These are phyloP conservation scores for Napeogenes sylphis DNA, from an alignment of 2,888 invertebrate genomes.

Conservation along the genomic window DNA sequence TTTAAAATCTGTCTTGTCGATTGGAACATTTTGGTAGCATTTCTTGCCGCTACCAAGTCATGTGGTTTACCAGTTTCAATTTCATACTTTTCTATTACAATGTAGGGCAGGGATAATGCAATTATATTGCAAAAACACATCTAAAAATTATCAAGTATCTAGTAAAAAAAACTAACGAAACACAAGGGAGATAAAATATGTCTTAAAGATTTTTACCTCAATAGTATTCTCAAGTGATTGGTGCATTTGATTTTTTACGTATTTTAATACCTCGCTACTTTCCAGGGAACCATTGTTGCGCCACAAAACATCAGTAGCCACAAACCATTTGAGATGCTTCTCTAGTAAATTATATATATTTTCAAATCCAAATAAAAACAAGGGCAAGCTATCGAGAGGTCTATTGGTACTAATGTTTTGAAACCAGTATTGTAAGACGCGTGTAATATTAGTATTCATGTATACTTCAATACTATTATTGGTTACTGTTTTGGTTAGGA, in stretches of 20 bases:
- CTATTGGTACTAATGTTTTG: slow-evolving; percentile 40
- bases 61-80: slow-evolving; percentile 33
- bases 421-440: slow-evolving; percentile 72
- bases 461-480: slow-evolving; percentile 48
- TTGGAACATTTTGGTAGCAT: slow-evolving; percentile 53
- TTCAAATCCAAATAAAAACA: slow-evolving; percentile 56
- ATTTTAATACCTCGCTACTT: slow-evolving; percentile 46
- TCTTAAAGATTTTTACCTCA: slow-evolving; percentile 42
- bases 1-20: slow-evolving; percentile 51
- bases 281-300: slow-evolving; percentile 48
- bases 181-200: too few species aligned
- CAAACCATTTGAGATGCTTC: slow-evolving; percentile 64
- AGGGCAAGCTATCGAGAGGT: slow-evolving; percentile 61
- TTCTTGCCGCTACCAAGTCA: slow-evolving; percentile 32
- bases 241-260: slow-evolving; percentile 36
- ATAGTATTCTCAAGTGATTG: slow-evolving; percentile 42
- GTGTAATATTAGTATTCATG: slow-evolving; percentile 64
- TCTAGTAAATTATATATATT: slow-evolving; percentile 57
- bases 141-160: slow-evolving; percentile 43
- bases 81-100: slow-evolving; percentile 56
- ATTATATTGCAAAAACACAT: slow-evolving; percentile 58
- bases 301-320: slow-evolving; percentile 67
- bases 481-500: slow-evolving; percentile 48
- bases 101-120: slow-evolving; percentile 58
- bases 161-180: too few species aligned